Evolutionary conservation across 2,888 invertebrate species (phyloP), one percentile per base, ranked within the genome.

Genomic region (Nasonia oneida): DNA sequence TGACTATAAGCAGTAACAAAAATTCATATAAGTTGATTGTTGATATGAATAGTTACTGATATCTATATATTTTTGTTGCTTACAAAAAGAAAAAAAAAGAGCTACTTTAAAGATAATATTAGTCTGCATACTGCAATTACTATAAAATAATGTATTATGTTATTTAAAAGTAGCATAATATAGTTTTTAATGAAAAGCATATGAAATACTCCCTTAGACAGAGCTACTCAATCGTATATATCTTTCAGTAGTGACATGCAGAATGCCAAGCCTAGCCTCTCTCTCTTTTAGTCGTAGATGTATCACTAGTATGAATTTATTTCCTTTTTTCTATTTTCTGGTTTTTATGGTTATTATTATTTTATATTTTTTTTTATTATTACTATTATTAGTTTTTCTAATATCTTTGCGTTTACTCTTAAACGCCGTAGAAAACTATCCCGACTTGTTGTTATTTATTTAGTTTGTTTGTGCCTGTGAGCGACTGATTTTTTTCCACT

Each of bases 231-330:
- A 82, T 39, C 39, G 29, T 29, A 33, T 8, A 57, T 64, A 77
- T 71, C 82, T 83, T 81, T 81, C 53, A 84, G 81, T 86, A 84
- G 82, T 81, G 14, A 79, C 71, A 84, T 61, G 57, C 79, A 84
- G 79, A 83, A 67, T 87, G 79, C 67, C 77, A 81, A 87, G 39
- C 23, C 53, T 87, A 87, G 87, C 85, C 83, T 84, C 83, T 87
- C 83, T 87, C 81, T 87, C 84, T 81, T 85, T 87, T 87, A 85
- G 85, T 78, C 23, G 87, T 87, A 87, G 85, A 77, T 85, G 83
- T 87, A 85, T 81, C 23, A 85, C 81, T 23, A 85, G 81, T 81
- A 81, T 50, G 73, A 76, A 87, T 74, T 77, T 81, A 70, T 86
- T 82, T 80, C 77, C 77, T 71, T 77, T 84, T 80, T 84, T 84